Evolutionary conservation across 2,888 invertebrate species (phyloP).

Genomic region (Metopia argyrocephala): DNA sequence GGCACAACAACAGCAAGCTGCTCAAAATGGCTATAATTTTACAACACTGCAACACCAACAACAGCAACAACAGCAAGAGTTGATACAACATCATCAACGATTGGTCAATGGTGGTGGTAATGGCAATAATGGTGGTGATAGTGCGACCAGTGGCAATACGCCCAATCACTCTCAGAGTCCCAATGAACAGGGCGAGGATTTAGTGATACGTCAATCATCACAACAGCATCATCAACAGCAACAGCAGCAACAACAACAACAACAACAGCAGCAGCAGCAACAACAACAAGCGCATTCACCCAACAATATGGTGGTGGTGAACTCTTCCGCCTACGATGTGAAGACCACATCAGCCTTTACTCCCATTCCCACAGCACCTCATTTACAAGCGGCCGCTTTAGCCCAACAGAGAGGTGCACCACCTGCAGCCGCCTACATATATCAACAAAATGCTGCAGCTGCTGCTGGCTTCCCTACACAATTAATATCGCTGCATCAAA

Average conservation of each 20-base stretch:
- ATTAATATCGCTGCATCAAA: slow-evolving; percentile 96
- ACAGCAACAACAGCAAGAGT: slow-evolving; percentile 80
- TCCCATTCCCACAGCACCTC: slow-evolving; percentile 92
- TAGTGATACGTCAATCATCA: slow-evolving; percentile 77
- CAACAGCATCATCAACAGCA: slow-evolving; percentile 75
- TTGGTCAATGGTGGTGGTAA: slow-evolving; percentile 81
- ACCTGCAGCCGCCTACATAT: slow-evolving; percentile 86
- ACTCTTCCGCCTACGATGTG: slow-evolving; percentile 68
- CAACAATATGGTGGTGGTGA: slow-evolving; percentile 70
- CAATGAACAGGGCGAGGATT: slow-evolving; percentile 77
- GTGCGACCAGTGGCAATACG: slow-evolving; percentile 70
- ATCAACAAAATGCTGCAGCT: slow-evolving; percentile 82
- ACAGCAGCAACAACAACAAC: slow-evolving; percentile 72
- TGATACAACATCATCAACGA: slow-evolving; percentile 78
- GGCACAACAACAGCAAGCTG: slow-evolving; percentile 83
- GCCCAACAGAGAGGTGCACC: slow-evolving; percentile 73
- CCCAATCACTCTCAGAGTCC: slow-evolving; percentile 77
- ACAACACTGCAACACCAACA: slow-evolving; percentile 84
- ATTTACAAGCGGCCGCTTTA: slow-evolving; percentile 81
- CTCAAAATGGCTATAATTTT: slow-evolving; percentile 77
- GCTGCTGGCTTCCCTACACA: slow-evolving; percentile 91
- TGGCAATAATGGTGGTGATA: slow-evolving; percentile 70
- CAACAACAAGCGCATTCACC: slow-evolving; percentile 68
- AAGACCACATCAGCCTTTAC: slow-evolving; percentile 92
- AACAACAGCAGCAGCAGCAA: slow-evolving; percentile 73